Percentiles rank a stretch among this genome's conserved stretches.
phyloP scores from a whole-genome alignment of 2,113 vertebrate species.

The Antennarius striatus region DNA sequence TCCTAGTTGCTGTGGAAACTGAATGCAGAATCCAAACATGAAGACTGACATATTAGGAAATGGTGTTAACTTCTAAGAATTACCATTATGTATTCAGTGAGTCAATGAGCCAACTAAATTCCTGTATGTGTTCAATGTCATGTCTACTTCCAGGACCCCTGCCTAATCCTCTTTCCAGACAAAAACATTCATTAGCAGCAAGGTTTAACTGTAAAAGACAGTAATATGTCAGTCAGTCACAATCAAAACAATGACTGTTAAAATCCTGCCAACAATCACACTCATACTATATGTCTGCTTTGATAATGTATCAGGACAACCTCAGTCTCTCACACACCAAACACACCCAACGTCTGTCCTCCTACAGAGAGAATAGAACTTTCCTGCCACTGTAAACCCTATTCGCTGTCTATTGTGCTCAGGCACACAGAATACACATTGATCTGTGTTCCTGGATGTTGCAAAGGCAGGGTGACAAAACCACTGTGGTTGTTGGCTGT shows the following conservation, averaged over 20 bases:
- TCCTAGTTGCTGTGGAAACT: slow-evolving; percentile 48
- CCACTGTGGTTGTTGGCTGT: slow-evolving; percentile 42
- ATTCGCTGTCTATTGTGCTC: slow-evolving; percentile 65
- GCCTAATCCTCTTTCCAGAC: slow-evolving; percentile 33
- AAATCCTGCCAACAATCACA: slow-evolving; percentile 35
- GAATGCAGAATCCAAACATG: slow-evolving; percentile 60
- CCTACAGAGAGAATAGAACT: slow-evolving; percentile 43
- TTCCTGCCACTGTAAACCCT: slow-evolving; percentile 47
- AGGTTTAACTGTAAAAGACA: slow-evolving; percentile 45
- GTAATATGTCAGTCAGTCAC: slow-evolving; percentile 36
- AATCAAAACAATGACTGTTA: slow-evolving; percentile 54
- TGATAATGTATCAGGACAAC: slow-evolving; percentile 10
- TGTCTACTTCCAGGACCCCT: not conserved
- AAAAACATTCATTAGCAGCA: slow-evolving; percentile 32
- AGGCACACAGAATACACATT: slow-evolving; percentile 47
- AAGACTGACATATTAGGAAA: slow-evolving; percentile 52
- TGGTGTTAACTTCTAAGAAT: slow-evolving; percentile 50
- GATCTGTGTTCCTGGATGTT: slow-evolving; percentile 53
- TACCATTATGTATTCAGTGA: slow-evolving; percentile 56
- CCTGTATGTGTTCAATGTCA: slow-evolving; percentile 29
- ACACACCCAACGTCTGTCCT: slow-evolving; percentile 16
- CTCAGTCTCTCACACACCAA: slow-evolving; percentile 7
- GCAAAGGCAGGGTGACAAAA: slow-evolving; percentile 44
- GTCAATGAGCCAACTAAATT: slow-evolving; percentile 61
- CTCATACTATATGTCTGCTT: slow-evolving; percentile 4